A percentile compares a stretch with the other conserved stretches of the same genome.
Evolutionary conservation across 2,888 invertebrate species (phyloP).

Genomic region (Onchidella celtica): DNA sequence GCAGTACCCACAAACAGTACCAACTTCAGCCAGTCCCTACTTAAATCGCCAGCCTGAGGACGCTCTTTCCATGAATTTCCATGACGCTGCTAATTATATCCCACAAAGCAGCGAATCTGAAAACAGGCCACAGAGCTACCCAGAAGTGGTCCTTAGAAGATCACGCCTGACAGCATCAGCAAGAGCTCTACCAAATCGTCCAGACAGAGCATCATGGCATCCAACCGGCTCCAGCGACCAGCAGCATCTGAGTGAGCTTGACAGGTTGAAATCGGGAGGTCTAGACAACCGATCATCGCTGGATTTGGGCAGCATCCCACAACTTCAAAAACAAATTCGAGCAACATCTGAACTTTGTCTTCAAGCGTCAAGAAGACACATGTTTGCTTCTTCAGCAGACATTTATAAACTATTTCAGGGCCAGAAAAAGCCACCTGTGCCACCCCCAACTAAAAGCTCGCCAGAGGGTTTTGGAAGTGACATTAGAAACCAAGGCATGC

Average conservation of each 20-base stretch:
- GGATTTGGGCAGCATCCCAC: conserved; percentile 48
- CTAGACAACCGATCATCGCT: conserved; percentile 44
- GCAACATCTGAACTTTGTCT: conserved; percentile 60
- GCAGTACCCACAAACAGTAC: not conserved
- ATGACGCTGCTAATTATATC: not conserved
- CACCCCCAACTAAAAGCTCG: not conserved
- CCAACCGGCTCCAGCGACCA: not conserved
- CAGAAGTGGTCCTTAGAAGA: conserved; percentile 11
- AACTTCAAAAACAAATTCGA: conserved; percentile 52
- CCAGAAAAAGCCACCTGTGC: conserved; percentile 55
- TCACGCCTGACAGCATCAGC: not conserved
- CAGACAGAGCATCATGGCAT: conserved; percentile 29
- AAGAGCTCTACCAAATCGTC: not conserved
- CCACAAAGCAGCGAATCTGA: not conserved
- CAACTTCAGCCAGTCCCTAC: not conserved
- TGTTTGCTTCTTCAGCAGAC: conserved; percentile 72
- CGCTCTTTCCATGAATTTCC: not conserved
- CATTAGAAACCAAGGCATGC: conserved; percentile 51
- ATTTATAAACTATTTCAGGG: conserved; percentile 72
- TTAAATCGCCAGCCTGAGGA: not conserved
- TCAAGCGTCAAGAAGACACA: conserved; percentile 59
- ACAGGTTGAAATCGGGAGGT: not conserved
- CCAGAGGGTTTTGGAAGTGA: not conserved
- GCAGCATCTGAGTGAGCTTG: not conserved
- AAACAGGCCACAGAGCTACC: not conserved